Base-by-base conservation (phyloP, 1,140 invertebrate species). In the Galendromus occidentalis region DNA sequence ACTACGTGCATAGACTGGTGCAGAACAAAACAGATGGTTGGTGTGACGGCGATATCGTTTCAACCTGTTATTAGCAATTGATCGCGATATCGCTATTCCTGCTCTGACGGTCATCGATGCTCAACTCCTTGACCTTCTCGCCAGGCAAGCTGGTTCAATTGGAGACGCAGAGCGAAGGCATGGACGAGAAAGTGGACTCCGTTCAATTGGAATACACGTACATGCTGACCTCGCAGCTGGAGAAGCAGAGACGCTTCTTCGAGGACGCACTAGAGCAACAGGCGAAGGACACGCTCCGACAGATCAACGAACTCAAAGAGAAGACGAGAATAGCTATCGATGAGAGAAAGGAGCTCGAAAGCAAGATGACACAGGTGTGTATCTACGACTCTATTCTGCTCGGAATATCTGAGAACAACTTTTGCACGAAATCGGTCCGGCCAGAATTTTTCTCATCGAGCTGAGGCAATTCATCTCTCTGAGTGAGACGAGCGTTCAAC, bases 1-100 rank as follows among this genome's bases (percentile, higher is more conserved):
- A 95, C 77, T 98, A 96, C 78, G 95, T 98, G 0, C 93, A 98
- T 79, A 81, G 94, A 14, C 76, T 98, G 18, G 82, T 96, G 2
- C 91, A 96, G 77, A 96, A 93, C 76, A 95, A 97, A 78, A 81
- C 74, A n/a, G 94, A 98, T 80, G 95, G 95, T 4, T 98, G 98
- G 79, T 80, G 97, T 73, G 92, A 98, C 0, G 86, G 89, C 69
- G 78, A 9, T 59, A 1, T 1, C 51, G n/a, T 14, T 14, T 17
- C 66, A 20, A 47, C 45, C 45, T 44, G 28, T n/a, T n/a, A n/a
- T n/a, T n/a, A n/a, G n/a, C n/a, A n/a, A n/a, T n/a, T n/a, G n/a
- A n/a, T n/a, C 84, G 0, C 69, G 75, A 30, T 68, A 69, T 66
- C 66, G 67, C 55, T n/a, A n/a, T n/a, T n/a, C n/a, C n/a, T n/a